Evolutionary conservation across 2,113 vertebrate genomes (phyloP), one percentile per base, ranked within the genome.

Genomic region (Harpagus bidentatus): DNA sequence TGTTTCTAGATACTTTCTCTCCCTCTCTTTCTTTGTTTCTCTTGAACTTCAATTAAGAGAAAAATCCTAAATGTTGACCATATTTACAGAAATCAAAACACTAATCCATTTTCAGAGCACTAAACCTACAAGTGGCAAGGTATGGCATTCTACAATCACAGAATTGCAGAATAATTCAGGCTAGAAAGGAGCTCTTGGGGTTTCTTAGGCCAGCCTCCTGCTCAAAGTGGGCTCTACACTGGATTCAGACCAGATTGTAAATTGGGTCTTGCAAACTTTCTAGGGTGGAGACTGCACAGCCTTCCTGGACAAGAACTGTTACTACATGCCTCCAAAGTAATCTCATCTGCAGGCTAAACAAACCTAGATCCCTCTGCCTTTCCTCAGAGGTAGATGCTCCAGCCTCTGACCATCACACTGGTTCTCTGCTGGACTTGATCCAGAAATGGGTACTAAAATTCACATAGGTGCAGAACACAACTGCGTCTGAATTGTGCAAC

Each of bases 401-500:
- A 71, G 20, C 16, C 23, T 7, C 17, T 55, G 29, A 55, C 9
- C 13, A 10, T 20, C 48, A 79, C 10, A 20, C 1, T 59, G 7
- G 6, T 76, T 20, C 28, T 74, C 31, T 65, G 9, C n/a, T 82
- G 43, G 28, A 21, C 16, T 58, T 63, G 45, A 18, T 67, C 19
- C 26, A 58, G 36, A 45, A 55, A 25, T 1, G 2, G 31, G 31
- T 67, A 14, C 15, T 62, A 47, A 82, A 77, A 72, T 9, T n/a
- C 43, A 2, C 14, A 4, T 28, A 55, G 2, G 1, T 56, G 19
- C 0, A 36, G 18, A 81, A 40, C 11, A 36, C 17, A 53, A 32
- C 8, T n/a, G 9, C 2, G 5, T 86, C 29, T 58, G 12, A 31
- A 80, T 47, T 38, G 28, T n/a, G 42, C 31, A 2, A 7, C 7